Evolutionary conservation across 2,888 invertebrate genomes (phyloP).

Genomic region (Drosophila sordidula): DNA sequence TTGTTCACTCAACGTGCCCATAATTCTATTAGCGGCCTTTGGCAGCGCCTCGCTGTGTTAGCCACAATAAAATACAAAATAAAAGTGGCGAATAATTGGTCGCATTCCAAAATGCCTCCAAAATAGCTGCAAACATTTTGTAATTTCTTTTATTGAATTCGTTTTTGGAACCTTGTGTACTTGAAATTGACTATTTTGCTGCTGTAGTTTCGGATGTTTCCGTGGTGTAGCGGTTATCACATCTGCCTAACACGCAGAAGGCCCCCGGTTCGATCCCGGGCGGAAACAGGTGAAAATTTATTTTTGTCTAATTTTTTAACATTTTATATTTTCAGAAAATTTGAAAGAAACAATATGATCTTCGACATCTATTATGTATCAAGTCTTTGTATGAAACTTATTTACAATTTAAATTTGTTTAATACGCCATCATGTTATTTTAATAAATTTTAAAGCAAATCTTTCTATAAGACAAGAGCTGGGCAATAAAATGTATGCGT

Average conservation of each 20-base stretch:
- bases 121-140: slow-evolving; percentile 51
- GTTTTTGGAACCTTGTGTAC: neutral
- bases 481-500: too few relatives aligned
- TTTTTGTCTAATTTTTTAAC: slow-evolving; percentile 12
- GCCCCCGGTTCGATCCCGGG: slow-evolving; percentile 86
- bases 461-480: too few relatives aligned
- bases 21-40: slow-evolving; percentile 53
- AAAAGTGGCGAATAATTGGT: slow-evolving; percentile 36
- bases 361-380: too few relatives aligned
- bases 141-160: slow-evolving; percentile 33
- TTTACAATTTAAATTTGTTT: too few relatives aligned
- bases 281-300: slow-evolving; percentile 58
- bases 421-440: too few relatives aligned
- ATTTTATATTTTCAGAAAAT: too few relatives aligned
- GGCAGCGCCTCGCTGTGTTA: slow-evolving; percentile 26
- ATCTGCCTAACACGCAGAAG: slow-evolving; percentile 86
- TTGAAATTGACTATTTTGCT: slow-evolving; percentile 28
- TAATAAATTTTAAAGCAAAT: too few relatives aligned
- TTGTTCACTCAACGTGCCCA: slow-evolving; percentile 43
- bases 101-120: slow-evolving; percentile 48
- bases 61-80: slow-evolving; percentile 32
- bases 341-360: too few relatives aligned
- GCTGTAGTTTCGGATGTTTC: slow-evolving; percentile 68
- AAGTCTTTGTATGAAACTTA: too few relatives aligned
- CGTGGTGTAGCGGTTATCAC: slow-evolving; percentile 86